phyloP scores from a whole-genome alignment of 2,113 vertebrate species.

The Pedetes capensis region DNA sequence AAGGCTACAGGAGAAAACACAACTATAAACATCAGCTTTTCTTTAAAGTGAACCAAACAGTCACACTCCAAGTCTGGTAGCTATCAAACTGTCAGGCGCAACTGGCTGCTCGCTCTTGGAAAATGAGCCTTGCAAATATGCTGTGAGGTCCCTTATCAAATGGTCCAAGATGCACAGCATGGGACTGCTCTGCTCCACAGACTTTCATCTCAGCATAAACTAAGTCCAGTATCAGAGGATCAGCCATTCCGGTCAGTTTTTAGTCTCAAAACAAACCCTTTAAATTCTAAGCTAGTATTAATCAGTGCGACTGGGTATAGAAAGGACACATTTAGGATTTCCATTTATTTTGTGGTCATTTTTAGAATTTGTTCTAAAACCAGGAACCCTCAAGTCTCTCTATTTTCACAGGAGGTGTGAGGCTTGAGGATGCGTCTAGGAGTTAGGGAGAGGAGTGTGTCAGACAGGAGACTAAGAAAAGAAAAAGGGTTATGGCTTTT shows the following conservation, averaged over 20 bases:
- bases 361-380: background rate
- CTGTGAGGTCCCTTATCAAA: background rate
- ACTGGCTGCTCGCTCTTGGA: background rate
- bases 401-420: background rate
- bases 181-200: background rate
- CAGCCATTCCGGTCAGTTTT: background rate
- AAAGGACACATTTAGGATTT: background rate
- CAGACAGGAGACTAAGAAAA: background rate
- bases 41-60: constrained; percentile 10
- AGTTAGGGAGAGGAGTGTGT: background rate
- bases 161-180: background rate
- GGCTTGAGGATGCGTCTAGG: background rate
- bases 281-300: background rate
- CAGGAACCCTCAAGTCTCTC: background rate
- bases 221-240: background rate
- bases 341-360: background rate
- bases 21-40: constrained; percentile 14
- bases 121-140: background rate
- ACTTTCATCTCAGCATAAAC: background rate
- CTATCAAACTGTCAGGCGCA: background rate
- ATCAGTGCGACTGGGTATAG: background rate
- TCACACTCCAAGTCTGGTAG: background rate
- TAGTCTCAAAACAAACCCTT: background rate
- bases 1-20: constrained; percentile 88
- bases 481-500: background rate